Conservation (phyloP, 2,113 vertebrate genomes). For the Pelecanoides urinatrix region DNA sequence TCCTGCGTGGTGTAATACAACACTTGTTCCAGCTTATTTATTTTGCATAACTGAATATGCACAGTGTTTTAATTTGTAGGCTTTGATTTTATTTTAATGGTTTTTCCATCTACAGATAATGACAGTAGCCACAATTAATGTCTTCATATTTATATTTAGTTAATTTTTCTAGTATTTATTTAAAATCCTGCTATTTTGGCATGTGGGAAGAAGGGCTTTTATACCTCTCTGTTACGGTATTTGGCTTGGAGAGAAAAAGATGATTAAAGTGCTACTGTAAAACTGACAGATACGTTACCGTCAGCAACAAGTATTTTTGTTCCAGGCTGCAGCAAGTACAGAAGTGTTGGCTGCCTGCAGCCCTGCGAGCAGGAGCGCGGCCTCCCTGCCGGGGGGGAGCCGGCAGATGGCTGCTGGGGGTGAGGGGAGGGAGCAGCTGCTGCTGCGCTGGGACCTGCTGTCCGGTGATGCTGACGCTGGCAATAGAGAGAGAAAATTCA, state of each 20-base stretch:
- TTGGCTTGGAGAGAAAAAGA: background rate
- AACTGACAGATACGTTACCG: background rate
- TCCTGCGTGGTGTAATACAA: background rate
- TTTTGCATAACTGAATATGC: background rate
- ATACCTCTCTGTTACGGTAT: background rate
- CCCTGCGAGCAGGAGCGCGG: background rate
- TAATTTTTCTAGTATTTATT: background rate
- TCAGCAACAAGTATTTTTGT: conserved; percentile 11
- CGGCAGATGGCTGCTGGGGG: conserved; percentile 4
- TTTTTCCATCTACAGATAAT: background rate
- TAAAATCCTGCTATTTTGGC: background rate
- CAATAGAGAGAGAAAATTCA: background rate
- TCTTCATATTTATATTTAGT: background rate
- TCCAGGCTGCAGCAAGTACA: background rate
- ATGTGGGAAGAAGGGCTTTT: background rate
- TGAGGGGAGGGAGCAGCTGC: background rate
- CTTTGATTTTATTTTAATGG: background rate
- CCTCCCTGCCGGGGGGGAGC: background rate
- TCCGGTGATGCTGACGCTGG: background rate
- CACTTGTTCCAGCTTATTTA: background rate
- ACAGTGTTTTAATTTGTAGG: background rate
- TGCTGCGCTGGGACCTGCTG: background rate
- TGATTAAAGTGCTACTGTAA: background rate
- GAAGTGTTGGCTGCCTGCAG: background rate
- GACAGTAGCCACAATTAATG: background rate